Percentiles rank a stretch among this genome's conserved stretches.
Conservation (phyloP, 2,797 vertebrate genomes). For the Falco naumanni region DNA sequence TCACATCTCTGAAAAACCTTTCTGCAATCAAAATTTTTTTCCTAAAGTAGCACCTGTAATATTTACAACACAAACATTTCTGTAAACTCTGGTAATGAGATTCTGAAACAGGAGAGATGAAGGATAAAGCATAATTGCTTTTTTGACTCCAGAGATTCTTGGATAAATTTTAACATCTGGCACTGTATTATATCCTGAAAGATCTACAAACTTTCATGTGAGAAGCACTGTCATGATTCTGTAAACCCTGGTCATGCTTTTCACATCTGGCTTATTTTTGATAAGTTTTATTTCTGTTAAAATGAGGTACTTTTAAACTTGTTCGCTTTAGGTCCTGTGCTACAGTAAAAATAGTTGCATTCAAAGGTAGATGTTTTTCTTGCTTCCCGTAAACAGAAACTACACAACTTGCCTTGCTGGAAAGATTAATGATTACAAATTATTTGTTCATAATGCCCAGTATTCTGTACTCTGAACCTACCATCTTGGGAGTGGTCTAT, state of each 20-base stretch:
- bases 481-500: background rate
- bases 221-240: background rate
- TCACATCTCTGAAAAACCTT: background rate
- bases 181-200: background rate
- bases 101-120: slow-evolving; percentile 42
- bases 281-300: background rate
- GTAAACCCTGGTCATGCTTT: background rate
- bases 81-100: slow-evolving; percentile 47
- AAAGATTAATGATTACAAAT: slow-evolving; percentile 17
- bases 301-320: background rate
- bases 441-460: background rate
- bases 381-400: background rate
- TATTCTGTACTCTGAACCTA: background rate
- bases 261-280: background rate
- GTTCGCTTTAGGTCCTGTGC: background rate
- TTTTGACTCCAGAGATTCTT: slow-evolving; percentile 31
- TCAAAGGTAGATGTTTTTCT: background rate
- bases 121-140: slow-evolving; percentile 46
- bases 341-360: background rate
- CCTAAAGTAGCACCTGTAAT: background rate
- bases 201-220: background rate
- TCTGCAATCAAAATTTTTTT: background rate
- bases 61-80: slow-evolving; percentile 27
- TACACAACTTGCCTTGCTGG: background rate
- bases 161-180: slow-evolving; percentile 48